Percentiles rank a stretch among this genome's conserved stretches.
These are phyloP conservation scores for Oxygymnocypris stewartii DNA, from an alignment of 2,113 vertebrate species.

Conservation along the genomic window DNA sequence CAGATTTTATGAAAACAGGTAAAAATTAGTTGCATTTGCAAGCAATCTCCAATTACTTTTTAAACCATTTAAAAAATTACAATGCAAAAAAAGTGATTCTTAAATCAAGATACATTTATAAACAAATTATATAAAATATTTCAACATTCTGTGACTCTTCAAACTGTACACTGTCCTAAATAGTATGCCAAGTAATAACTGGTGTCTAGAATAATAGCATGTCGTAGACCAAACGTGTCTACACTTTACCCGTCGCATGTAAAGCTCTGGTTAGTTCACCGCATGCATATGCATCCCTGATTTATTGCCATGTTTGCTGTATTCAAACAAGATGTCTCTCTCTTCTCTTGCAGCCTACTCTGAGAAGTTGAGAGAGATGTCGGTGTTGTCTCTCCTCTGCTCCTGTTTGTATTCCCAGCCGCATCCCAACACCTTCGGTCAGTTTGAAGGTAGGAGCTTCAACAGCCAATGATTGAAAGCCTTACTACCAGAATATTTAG, in stretches of 20 bases:
- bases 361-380: constrained; percentile 91
- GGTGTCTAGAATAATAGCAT: neutral
- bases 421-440: constrained; percentile 82
- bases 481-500: neutral
- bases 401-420: constrained; percentile 89
- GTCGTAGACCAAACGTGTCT: neutral
- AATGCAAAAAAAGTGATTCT: no score
- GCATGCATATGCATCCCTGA: neutral
- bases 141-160: no score
- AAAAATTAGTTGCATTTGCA: no score
- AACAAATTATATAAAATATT: neutral
- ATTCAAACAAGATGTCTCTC: neutral
- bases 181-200: neutral
- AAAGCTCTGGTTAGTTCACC: neutral
- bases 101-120: neutral
- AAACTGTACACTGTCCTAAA: neutral
- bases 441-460: constrained; percentile 78
- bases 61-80: no score
- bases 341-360: constrained; percentile 81
- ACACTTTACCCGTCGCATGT: neutral
- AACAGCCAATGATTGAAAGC: neutral
- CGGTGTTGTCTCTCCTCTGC: constrained; percentile 87
- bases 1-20: neutral
- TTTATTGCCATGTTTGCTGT: neutral
- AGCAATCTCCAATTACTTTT: no score